Conservation (phyloP, 2,797 vertebrate species). For the Microctenopoma stevenorrisi region DNA sequence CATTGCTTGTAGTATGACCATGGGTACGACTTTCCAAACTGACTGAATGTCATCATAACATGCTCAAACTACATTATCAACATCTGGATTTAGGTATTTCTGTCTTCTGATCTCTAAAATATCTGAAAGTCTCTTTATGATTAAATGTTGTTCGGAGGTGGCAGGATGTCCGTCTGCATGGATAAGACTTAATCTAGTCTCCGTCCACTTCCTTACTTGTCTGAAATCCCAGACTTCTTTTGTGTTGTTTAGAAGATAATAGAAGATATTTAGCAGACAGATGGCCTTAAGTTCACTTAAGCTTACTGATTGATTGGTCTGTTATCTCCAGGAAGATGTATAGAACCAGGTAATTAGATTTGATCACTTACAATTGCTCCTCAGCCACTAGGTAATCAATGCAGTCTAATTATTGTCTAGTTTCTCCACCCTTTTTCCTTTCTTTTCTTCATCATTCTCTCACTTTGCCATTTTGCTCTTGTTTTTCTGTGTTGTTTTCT, state of each 20-base stretch:
- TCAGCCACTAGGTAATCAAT: constrained; percentile 77
- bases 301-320: constrained; percentile 73
- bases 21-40: constrained; percentile 1
- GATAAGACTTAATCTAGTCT: constrained; percentile 19
- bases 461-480: constrained; percentile 14
- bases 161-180: constrained; percentile 20
- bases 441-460: constrained; percentile 36
- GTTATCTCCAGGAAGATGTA: constrained; percentile 78
- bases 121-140: constrained; percentile 22
- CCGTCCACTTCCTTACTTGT: constrained; percentile 41
- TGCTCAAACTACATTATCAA: background rate
- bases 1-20: background rate
- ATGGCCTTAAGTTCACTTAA: constrained; percentile 79
- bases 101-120: constrained; percentile 3
- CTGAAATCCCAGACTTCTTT: constrained; percentile 50
- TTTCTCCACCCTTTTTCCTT: constrained; percentile 53
- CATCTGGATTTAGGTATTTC: background rate
- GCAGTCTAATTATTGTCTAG: constrained; percentile 67
- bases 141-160: constrained; percentile 16
- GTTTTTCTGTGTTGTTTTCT: constrained; percentile 4
- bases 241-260: constrained; percentile 62
- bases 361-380: constrained; percentile 80
- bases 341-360: constrained; percentile 79
- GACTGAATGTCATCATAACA: background rate
- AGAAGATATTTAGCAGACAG: constrained; percentile 67